These are phyloP conservation scores for Corydoras maculifer DNA, from an alignment of 2,113 vertebrate species.

Conservation along the genomic window DNA sequence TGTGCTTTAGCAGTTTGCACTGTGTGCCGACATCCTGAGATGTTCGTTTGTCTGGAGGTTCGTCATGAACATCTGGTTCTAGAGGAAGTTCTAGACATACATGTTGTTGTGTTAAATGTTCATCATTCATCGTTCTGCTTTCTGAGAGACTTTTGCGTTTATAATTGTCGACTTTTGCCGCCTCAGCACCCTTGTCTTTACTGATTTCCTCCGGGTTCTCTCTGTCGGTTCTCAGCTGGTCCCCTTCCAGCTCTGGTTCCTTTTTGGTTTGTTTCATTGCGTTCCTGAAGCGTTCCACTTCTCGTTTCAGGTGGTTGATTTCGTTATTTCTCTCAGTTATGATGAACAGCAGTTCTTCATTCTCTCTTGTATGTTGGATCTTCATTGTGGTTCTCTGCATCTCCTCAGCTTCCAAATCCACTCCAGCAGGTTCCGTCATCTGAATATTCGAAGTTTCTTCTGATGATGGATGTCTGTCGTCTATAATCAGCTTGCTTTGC, in stretches of 20 bases:
- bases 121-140: too few relatives aligned
- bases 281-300: not conserved
- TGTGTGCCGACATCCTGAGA: slow-evolving; percentile 9
- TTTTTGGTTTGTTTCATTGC: not conserved
- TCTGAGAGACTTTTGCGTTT: too few relatives aligned
- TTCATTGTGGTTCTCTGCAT: slow-evolving; percentile 1
- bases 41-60: too few relatives aligned
- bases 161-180: too few relatives aligned
- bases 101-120: too few relatives aligned
- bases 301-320: not conserved
- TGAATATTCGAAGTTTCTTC: not conserved
- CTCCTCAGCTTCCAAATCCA: not conserved
- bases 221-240: not conserved
- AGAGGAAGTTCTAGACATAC: too few relatives aligned
- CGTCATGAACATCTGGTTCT: too few relatives aligned
- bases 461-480: not conserved
- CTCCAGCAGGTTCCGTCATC: slow-evolving; percentile 1
- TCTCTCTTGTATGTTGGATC: not conserved
- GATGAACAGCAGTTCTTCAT: not conserved
- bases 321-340: not conserved
- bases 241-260: not conserved
- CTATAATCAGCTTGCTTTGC: not conserved
- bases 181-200: too few relatives aligned
- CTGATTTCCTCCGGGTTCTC: too few relatives aligned
- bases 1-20: slow-evolving; percentile 6